Conservation (phyloP, 1,140 invertebrate species). For the Hyphantria cunea region DNA sequence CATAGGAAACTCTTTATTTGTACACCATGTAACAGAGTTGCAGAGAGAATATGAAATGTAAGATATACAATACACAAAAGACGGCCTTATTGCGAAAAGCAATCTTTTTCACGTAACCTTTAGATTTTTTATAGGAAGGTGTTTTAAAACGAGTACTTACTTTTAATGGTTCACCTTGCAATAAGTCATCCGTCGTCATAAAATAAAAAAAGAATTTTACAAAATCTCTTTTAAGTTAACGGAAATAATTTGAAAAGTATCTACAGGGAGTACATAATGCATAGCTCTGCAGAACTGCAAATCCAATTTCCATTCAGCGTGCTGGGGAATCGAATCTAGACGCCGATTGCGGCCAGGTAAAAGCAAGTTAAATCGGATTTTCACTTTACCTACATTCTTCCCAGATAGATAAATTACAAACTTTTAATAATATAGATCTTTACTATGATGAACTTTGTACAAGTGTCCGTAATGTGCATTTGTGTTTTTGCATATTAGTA, state of each 20-base stretch:
- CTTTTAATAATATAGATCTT: conserved; percentile 29
- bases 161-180: no score
- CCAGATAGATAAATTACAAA: conserved; percentile 48
- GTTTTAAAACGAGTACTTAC: no score
- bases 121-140: no score
- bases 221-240: conserved; percentile 19
- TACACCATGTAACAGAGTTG: no score
- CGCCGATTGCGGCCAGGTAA: conserved; percentile 66
- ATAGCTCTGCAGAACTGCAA: conserved; percentile 64
- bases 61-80: no score
- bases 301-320: conserved; percentile 66
- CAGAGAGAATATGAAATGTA: no score
- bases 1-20: no score
- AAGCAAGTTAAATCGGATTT: conserved; percentile 64
- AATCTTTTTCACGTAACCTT: no score
- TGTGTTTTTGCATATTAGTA: no score
- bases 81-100: no score
- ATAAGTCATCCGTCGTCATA: no score
- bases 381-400: conserved; percentile 57
- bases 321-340: conserved; percentile 60
- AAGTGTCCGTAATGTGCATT: neutral
- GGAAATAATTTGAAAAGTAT: conserved; percentile 54
- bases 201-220: conserved; percentile 1
- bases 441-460: no score
- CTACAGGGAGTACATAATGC: conserved; percentile 54